phyloP scores from a whole-genome alignment of 2,113 vertebrate genomes.

The Strix uralensis region DNA sequence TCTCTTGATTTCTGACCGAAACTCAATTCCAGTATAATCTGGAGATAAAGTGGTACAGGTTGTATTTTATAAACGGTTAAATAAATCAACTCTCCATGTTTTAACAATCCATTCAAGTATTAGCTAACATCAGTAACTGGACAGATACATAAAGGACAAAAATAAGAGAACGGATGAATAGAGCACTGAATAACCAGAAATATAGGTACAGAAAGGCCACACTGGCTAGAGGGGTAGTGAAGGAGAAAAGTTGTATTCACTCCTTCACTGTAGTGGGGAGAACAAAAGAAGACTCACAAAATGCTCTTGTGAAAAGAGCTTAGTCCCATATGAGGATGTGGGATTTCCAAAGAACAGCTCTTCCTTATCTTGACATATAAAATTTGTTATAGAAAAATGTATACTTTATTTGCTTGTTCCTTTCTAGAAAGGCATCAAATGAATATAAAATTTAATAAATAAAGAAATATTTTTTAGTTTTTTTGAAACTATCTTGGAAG shows the following conservation, averaged over 20 bases:
- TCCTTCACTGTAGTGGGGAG: not conserved
- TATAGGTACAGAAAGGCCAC: not conserved
- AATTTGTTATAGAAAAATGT: not conserved
- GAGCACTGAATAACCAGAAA: not conserved
- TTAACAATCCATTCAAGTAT: slow-evolving; percentile 2
- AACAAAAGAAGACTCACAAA: not conserved
- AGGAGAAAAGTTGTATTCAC: not conserved
- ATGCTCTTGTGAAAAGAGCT: not conserved
- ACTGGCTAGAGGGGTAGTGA: not conserved
- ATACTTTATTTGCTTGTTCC: not conserved
- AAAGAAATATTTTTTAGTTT: fast-evolving
- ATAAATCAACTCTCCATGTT: slow-evolving; percentile 7
- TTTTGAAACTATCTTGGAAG: not conserved
- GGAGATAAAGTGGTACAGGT: not conserved
- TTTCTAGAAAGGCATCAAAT: not conserved
- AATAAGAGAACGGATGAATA: not conserved
- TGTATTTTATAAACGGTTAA: not conserved
- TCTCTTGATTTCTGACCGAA: not conserved
- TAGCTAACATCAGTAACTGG: slow-evolving; percentile 45
- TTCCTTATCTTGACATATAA: not conserved
- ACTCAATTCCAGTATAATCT: not conserved
- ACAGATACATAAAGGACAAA: slow-evolving; percentile 13
- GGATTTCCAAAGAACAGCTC: not conserved
- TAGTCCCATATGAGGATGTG: not conserved
- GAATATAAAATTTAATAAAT: not conserved